Conservation (phyloP, 2,888 invertebrate species). For the Philereme vetulata region DNA sequence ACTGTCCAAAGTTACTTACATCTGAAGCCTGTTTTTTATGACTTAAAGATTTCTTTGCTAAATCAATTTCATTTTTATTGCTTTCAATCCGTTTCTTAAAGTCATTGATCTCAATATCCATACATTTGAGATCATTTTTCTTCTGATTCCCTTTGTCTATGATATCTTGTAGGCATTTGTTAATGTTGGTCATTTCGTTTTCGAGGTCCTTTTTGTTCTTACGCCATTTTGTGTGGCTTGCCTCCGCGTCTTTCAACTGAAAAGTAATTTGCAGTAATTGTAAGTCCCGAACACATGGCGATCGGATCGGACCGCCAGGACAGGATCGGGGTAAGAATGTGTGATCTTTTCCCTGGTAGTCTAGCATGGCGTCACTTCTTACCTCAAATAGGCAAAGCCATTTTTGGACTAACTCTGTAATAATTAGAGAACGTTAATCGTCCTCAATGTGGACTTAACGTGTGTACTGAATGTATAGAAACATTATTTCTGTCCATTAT, state of each 20-base stretch:
- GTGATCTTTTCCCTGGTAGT: too few species aligned
- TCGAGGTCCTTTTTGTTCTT: slow-evolving; percentile 68
- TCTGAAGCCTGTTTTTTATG: slow-evolving; percentile 57
- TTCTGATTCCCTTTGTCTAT: slow-evolving; percentile 60
- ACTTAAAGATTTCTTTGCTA: slow-evolving; percentile 44
- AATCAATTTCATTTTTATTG: slow-evolving; percentile 51
- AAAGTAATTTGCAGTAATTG: background rate
- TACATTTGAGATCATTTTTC: slow-evolving; percentile 58
- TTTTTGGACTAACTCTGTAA: too few species aligned
- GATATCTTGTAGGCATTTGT: slow-evolving; percentile 57
- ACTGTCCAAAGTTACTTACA: slow-evolving; percentile 48
- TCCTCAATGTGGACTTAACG: too few species aligned
- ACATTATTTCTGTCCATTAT: too few species aligned
- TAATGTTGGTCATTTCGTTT: slow-evolving; percentile 52
- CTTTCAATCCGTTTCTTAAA: slow-evolving; percentile 56
- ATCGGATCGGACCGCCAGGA: too few species aligned
- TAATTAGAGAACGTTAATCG: too few species aligned
- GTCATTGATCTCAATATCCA: slow-evolving; percentile 58
- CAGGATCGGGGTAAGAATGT: too few species aligned
- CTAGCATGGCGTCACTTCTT: too few species aligned
- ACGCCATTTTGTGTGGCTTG: slow-evolving; percentile 63
- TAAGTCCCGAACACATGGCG: too few species aligned
- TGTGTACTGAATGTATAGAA: too few species aligned
- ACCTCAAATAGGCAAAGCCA: too few species aligned
- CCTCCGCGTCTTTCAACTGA: slow-evolving; percentile 63